These are phyloP conservation scores for Oreochromis niloticus DNA, from an alignment of 2,113 vertebrate species.

Conservation along the genomic window DNA sequence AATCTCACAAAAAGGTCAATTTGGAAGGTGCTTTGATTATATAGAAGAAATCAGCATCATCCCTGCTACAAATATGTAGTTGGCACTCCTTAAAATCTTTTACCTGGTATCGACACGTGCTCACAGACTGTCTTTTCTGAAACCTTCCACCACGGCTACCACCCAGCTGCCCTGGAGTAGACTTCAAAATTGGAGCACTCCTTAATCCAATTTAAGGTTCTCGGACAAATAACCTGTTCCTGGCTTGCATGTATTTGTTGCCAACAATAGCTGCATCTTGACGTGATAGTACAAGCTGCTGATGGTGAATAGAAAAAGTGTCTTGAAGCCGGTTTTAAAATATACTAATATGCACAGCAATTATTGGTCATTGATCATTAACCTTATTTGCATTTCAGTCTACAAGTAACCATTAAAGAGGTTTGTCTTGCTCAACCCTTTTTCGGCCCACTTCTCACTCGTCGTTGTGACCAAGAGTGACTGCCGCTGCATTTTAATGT, in stretches of 20 bases:
- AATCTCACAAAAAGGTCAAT: neutral
- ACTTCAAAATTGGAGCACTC: constrained; percentile 35
- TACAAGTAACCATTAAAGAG: neutral
- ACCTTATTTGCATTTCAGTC: constrained; percentile 2
- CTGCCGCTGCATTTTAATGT: neutral
- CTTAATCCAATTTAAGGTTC: constrained; percentile 52
- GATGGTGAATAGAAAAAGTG: neutral
- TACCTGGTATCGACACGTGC: neutral
- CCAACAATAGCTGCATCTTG: constrained; percentile 38
- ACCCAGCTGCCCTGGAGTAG: constrained; percentile 2
- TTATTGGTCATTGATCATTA: constrained; percentile 9
- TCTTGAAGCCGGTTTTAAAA: neutral
- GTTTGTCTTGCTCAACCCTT: neutral
- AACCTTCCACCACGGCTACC: neutral
- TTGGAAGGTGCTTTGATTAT: neutral
- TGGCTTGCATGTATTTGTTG: constrained; percentile 10
- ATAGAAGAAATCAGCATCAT: neutral
- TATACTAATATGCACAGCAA: neutral
- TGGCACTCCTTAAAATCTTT: neutral
- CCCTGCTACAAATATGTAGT: neutral
- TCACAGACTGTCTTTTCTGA: neutral
- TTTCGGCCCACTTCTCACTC: neutral
- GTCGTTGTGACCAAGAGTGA: constrained; percentile 1
- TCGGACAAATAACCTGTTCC: constrained; percentile 3
- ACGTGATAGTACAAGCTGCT: neutral